Evolutionary conservation across 2,888 invertebrate genomes (phyloP), one percentile per base, ranked within the genome.

Genomic region (Aspidiotus destructor): DNA sequence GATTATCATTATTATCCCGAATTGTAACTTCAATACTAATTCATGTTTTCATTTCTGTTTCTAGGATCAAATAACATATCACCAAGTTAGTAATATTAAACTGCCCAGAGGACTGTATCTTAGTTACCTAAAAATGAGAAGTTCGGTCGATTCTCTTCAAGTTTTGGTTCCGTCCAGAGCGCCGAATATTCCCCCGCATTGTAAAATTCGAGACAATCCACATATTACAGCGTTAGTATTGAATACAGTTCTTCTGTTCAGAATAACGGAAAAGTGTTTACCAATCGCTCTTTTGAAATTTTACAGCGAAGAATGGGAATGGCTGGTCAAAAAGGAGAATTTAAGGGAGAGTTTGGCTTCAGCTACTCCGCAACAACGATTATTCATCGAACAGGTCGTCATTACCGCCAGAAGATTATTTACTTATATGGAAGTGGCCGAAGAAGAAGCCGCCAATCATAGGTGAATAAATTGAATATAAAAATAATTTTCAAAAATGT

Each of bases 51-150:
- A 53, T 57, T 54, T 28, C 5, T 28, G 28, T 28, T 28, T 28
- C 28, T 76, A 83, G 82, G 82, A 83, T 70, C 81, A 83, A 77
- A 80, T 84, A 57, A 77, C 80, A 42, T 88, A 86, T 77, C 85
- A 86, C 73, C 86, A 92, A 82, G 87, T 88, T 60, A 93, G 93
- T 69, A 84, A 87, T 72, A 85, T 90, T 68, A 88, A 88, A 74
- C 79, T 98, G 62, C 83, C 87, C 2, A 85, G 87, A 42, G 98
- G 99, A 0, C 81, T 99, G 28, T 98, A 99, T 80, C 80, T 99
- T 73, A 93, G 96, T 53, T 99, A 97, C 79, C 81, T 99, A 72
- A 97, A 98, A 78, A 88, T 98, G 81, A 92, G 94, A 77, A 93
- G 93, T 73, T 95, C 96, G 1, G 92, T 98, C 69, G 97, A 97